Conservation (phyloP, 2,888 invertebrate genomes). For the Sepiola atlantica region DNA sequence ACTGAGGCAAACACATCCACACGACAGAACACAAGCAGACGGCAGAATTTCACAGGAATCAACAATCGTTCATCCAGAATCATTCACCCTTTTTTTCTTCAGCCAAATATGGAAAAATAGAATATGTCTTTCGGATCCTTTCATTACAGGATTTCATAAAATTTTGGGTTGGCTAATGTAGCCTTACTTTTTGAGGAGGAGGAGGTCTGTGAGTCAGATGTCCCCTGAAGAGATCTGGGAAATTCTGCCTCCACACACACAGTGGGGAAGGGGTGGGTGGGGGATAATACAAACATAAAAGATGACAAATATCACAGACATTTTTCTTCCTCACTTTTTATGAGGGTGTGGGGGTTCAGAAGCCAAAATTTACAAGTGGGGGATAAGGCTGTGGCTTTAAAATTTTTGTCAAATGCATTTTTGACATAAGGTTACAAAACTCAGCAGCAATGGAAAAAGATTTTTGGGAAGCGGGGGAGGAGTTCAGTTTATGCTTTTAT, state of each 20-base stretch:
- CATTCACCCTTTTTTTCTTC: conserved; percentile 43
- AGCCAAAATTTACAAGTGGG: conserved; percentile 21
- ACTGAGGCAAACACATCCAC: not conserved
- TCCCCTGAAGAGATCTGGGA: not conserved
- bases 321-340: not conserved
- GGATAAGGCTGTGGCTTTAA: not conserved
- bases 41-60: conserved; percentile 39
- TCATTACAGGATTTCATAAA: conserved; percentile 20
- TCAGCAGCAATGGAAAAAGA: too few species aligned
- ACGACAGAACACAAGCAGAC: not conserved
- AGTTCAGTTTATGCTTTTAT: not conserved
- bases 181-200: not conserved
- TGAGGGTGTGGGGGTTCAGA: not conserved
- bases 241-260: conserved; percentile 39
- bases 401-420: not conserved
- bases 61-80: conserved; percentile 1
- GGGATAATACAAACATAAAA: not conserved
- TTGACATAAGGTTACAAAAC: too few species aligned
- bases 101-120: conserved; percentile 44
- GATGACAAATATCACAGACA: conserved; percentile 45
- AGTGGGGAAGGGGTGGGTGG: not conserved
- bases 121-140: not conserved
- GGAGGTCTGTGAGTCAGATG: not conserved
- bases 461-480: not conserved
- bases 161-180: conserved; percentile 45